A percentile compares a stretch with the other conserved stretches of the same genome.
phyloP scores from a whole-genome alignment of 1,140 invertebrate genomes.

The Saccostrea glomerata region DNA sequence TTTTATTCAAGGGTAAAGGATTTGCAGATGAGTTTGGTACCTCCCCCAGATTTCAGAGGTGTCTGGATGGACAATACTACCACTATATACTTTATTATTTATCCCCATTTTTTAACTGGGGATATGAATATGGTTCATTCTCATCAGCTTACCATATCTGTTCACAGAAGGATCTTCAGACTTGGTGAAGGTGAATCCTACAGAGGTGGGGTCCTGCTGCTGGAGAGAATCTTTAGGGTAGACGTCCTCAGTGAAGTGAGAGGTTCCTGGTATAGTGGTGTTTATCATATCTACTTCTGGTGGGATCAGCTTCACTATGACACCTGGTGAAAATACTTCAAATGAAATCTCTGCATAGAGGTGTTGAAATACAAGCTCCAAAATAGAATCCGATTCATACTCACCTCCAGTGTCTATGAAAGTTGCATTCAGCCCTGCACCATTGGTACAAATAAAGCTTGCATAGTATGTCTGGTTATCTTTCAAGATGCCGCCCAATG shows the following conservation, averaged over 20 bases:
- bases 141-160: constrained; percentile 52
- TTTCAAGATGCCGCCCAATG: constrained; percentile 46
- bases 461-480: constrained; percentile 59
- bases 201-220: constrained; percentile 31
- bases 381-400: not conserved
- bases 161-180: constrained; percentile 44
- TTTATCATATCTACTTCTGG: constrained; percentile 56
- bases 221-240: constrained; percentile 44
- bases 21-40: too few relatives aligned
- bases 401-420: constrained; percentile 54
- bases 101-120: too few relatives aligned
- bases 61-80: too few relatives aligned
- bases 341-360: not conserved
- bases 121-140: not conserved
- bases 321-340: constrained; percentile 44
- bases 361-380: not conserved
- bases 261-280: constrained; percentile 37
- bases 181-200: constrained; percentile 45
- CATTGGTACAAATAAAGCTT: constrained; percentile 57
- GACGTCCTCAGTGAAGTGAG: constrained; percentile 41
- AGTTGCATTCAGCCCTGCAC: constrained; percentile 44
- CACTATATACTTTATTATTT: too few relatives aligned
- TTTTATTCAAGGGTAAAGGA: too few relatives aligned
- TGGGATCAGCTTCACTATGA: constrained; percentile 54
- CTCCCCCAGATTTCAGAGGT: too few relatives aligned